phyloP scores from a whole-genome alignment of 2,797 vertebrate species.

The Momotus momota region DNA sequence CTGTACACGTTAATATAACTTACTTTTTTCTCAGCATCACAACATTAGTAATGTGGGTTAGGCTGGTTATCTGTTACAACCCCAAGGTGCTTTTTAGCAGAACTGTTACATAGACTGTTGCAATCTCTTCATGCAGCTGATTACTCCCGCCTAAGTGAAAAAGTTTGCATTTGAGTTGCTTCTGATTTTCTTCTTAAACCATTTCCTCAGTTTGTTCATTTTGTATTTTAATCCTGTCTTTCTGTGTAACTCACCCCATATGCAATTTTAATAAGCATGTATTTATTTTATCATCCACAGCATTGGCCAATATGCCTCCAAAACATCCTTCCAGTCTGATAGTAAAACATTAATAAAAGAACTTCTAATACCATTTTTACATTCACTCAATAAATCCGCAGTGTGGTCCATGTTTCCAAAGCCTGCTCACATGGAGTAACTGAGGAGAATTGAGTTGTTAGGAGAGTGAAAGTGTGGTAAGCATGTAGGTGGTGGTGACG shows the following conservation, averaged over 20 bases:
- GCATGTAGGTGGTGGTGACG: background rate
- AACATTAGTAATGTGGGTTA: background rate
- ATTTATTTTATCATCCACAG: background rate
- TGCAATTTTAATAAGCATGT: background rate
- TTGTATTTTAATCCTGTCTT: background rate
- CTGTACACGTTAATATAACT: background rate
- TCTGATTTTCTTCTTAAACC: background rate
- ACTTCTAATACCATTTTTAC: background rate
- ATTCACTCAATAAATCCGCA: background rate
- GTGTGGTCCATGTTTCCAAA: background rate
- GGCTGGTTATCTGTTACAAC: background rate
- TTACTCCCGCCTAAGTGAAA: background rate
- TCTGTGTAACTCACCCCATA: background rate
- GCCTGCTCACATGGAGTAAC: background rate
- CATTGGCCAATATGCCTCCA: background rate
- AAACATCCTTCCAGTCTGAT: background rate
- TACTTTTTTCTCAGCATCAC: background rate
- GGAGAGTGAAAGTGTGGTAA: background rate
- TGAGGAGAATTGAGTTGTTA: background rate
- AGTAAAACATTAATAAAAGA: background rate
- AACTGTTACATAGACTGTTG: background rate
- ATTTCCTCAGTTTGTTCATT: background rate
- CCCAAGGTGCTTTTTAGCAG: background rate
- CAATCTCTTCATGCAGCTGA: background rate
- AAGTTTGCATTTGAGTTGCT: background rate